Evolutionary conservation across 2,113 vertebrate genomes (phyloP).

Genomic region (Ailurus styani): DNA sequence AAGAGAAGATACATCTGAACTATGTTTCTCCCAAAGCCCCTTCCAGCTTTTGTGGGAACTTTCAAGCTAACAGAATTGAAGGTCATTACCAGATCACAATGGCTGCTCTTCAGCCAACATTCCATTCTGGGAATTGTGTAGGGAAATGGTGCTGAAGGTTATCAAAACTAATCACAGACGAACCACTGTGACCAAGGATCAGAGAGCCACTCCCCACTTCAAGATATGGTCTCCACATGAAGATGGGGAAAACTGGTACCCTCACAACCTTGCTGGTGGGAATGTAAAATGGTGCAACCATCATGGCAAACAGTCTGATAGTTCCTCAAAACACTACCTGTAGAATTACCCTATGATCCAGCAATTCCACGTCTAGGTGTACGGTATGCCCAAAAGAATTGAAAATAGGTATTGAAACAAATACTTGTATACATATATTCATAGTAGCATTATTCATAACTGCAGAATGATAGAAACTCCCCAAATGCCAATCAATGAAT

Average conservation of each 20-base stretch:
- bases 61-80: background rate
- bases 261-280: background rate
- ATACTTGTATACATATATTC: no score
- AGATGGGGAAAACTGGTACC: background rate
- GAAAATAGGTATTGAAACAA: background rate
- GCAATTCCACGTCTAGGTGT: background rate
- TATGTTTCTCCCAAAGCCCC: background rate
- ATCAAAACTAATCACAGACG: background rate
- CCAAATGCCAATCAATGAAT: background rate
- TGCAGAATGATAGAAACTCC: background rate
- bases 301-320: background rate
- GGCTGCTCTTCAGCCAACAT: background rate
- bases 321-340: background rate
- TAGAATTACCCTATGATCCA: background rate
- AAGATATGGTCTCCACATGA: background rate
- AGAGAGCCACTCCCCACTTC: no score
- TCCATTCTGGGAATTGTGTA: background rate
- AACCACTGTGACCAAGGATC: background rate
- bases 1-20: background rate
- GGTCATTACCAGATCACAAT: background rate
- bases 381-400: no score
- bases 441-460: background rate
- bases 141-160: background rate
- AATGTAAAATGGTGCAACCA: background rate
- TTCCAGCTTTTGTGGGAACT: background rate